Evolutionary conservation across 2,113 vertebrate species (phyloP).

Genomic region (Grallaria varia): DNA sequence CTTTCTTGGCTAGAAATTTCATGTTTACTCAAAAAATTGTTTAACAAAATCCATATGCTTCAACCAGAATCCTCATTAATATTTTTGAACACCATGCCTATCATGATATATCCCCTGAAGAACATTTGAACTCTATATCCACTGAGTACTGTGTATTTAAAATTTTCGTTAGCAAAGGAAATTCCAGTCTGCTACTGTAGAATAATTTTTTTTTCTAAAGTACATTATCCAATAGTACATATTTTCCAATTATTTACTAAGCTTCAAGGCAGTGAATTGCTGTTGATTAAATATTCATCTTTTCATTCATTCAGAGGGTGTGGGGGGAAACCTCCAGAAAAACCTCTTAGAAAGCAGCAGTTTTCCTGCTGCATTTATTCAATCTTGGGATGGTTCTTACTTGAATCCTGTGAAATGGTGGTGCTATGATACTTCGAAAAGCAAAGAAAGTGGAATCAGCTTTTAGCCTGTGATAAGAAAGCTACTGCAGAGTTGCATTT

Average conservation of each 20-base stretch:
- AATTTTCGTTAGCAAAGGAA: background rate
- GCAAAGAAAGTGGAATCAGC: background rate
- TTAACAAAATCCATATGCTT: background rate
- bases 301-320: background rate
- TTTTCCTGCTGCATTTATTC: background rate
- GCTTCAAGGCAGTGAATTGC: background rate
- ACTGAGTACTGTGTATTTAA: background rate
- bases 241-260: slow-evolving; percentile 10
- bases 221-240: background rate
- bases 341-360: background rate
- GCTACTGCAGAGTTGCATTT: background rate
- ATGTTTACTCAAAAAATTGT: background rate
- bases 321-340: background rate
- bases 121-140: background rate
- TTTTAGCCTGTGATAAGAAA: background rate
- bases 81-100: background rate
- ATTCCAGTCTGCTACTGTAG: background rate
- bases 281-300: slow-evolving; percentile 38
- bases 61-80: background rate
- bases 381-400: background rate
- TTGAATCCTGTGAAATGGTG: background rate
- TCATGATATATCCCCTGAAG: background rate
- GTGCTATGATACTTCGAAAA: background rate
- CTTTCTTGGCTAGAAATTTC: background rate
- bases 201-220: background rate